Evolutionary conservation across 1,140 invertebrate genomes (phyloP).

Genomic region (Agrypnia vestita): DNA sequence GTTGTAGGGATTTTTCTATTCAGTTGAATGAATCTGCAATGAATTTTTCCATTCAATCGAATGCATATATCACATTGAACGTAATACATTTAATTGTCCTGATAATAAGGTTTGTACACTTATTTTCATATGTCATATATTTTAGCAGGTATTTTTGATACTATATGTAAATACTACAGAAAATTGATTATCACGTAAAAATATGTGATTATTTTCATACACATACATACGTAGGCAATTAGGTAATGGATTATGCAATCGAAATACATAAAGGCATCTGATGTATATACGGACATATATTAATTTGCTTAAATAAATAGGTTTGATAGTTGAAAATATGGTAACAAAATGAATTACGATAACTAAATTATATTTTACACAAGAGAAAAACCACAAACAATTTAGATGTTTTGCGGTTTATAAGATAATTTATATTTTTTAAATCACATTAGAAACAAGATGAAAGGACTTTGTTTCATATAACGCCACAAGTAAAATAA

Average conservation of each 20-base stretch:
- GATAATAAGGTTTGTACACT: too few species aligned
- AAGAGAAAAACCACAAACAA: neutral
- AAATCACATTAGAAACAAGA: too few species aligned
- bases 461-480: too few species aligned
- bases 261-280: slow-evolving; percentile 29
- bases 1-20: too few species aligned
- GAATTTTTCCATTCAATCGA: too few species aligned
- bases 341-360: neutral
- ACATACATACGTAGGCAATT: slow-evolving; percentile 15
- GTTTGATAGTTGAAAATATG: neutral
- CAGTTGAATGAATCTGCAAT: too few species aligned
- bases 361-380: neutral
- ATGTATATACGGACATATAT: neutral
- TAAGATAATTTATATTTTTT: neutral
- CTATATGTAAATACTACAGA: slow-evolving; percentile 7
- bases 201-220: neutral
- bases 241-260: slow-evolving; percentile 11
- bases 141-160: slow-evolving; percentile 5
- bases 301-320: too few species aligned
- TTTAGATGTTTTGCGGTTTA: neutral
- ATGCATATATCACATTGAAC: too few species aligned
- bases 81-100: too few species aligned
- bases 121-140: neutral
- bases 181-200: slow-evolving; percentile 2
- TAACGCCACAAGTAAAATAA: too few species aligned